These are phyloP conservation scores for Sycophila texana DNA, from an alignment of 2,888 invertebrate species.

Conservation along the genomic window DNA sequence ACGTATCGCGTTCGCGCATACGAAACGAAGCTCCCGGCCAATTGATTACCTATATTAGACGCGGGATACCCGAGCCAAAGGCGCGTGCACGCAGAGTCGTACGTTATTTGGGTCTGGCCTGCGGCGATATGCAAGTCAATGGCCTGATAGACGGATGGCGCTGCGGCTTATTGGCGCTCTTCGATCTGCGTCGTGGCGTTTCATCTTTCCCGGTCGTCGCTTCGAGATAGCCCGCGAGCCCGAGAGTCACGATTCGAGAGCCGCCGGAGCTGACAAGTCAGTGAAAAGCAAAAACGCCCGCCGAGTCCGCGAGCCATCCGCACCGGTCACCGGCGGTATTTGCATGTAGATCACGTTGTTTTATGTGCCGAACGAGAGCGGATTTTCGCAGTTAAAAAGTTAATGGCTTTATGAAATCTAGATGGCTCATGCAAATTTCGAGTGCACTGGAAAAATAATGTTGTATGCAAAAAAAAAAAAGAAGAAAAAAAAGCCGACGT, in stretches of 20 bases:
- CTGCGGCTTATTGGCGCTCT: conserved; percentile 37
- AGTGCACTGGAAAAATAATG: no score
- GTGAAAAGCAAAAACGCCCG: no score
- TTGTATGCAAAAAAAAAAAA: no score
- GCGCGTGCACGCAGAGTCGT: not conserved
- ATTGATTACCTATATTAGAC: conserved; percentile 6
- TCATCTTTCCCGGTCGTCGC: conserved; percentile 1
- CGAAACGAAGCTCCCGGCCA: not conserved
- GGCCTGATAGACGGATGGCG: conserved; percentile 40
- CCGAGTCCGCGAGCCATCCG: no score
- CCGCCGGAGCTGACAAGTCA: no score
- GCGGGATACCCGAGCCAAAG: not conserved
- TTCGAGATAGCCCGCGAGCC: no score
- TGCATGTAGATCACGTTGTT: no score
- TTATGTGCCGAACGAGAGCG: not conserved
- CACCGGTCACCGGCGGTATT: no score
- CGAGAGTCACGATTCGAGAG: no score
- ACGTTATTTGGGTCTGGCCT: conserved; percentile 26
- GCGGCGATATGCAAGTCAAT: conserved; percentile 53
- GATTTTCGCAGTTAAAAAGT: not conserved
- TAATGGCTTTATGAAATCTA: no score
- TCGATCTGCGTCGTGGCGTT: conserved; percentile 13
- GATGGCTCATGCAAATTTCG: no score
- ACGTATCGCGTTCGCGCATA: not conserved
- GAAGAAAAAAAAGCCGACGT: no score